Base-by-base conservation (phyloP, 1,140 invertebrate species). In the Pinna nobilis region DNA sequence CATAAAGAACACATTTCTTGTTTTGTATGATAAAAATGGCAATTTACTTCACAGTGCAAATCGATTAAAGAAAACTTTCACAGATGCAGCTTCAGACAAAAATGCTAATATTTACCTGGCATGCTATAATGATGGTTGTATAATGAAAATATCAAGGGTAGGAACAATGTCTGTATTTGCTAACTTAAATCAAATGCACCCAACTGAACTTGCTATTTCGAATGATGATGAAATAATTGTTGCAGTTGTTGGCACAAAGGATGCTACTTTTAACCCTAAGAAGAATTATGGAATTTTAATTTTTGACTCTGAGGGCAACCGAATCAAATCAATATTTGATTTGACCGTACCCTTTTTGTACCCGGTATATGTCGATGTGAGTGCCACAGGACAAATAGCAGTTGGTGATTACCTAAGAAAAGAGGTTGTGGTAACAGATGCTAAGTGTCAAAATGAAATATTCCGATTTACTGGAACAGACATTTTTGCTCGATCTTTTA, bases 391-490 rank as follows among this genome's bases (percentile, higher is more conserved):
- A 9, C 35, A 63, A 20, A 63, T 63, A 63, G 59, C 59, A 28
- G 59, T 63, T 9, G 59, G 59, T n/a, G 59, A 63, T 20, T 63
- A 63, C 28, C n/a, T 63, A 20, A 20, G 28, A 25, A 63, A 63
- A 32, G 37, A 41, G 23, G 37, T 63, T 3, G 32, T 63, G 1
- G 35, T 63, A 4, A n/a, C 23, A 5, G n/a, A 20, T 20, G 59
- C 35, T 7, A 25, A 15, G 20, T n/a, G n/a, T n/a, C n/a, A n/a
- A n/a, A n/a, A n/a, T n/a, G 59, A 63, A 28, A 41, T 63, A 11
- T 9, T 35, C 23, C 20, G 32, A 5, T 63, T 63, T 44, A 35
- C 39, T 63, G 59, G 59, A 11, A 41, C 37, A 20, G 23, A 3
- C 2, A 63, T 35, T 23, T 63, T 63, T 41, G 33, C 59, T 18